phyloP scores from a whole-genome alignment of 2,888 invertebrate genomes.

The Lithophane leautieri region DNA sequence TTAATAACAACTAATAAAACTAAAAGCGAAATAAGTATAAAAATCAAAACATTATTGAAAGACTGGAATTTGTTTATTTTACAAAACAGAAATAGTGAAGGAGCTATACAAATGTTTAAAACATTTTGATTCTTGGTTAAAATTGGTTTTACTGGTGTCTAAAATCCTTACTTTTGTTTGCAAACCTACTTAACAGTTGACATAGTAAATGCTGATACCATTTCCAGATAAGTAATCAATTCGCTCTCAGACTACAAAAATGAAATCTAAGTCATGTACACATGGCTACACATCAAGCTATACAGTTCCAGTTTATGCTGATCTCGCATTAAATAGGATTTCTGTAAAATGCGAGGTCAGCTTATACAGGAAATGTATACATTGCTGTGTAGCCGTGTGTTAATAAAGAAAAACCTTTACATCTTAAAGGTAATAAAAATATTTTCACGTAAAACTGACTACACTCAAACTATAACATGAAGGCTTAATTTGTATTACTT shows the following conservation, averaged over 20 bases:
- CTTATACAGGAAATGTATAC: no score
- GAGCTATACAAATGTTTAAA: conserved; percentile 68
- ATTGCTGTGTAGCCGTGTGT: neutral
- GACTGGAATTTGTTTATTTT: conserved; percentile 85
- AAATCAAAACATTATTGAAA: conserved; percentile 50
- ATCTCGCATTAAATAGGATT: no score
- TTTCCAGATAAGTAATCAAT: conserved; percentile 65
- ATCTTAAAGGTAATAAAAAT: conserved; percentile 84
- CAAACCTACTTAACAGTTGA: conserved; percentile 42
- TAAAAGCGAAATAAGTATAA: conserved; percentile 24
- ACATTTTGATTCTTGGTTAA: conserved; percentile 63
- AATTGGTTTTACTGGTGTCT: conserved; percentile 18
- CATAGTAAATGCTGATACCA: conserved; percentile 63
- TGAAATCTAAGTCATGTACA: conserved; percentile 66
- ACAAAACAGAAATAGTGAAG: conserved; percentile 76
- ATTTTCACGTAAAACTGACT: conserved; percentile 84
- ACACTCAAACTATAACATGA: conserved; percentile 71
- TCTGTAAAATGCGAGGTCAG: no score
- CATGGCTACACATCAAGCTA: conserved; percentile 59
- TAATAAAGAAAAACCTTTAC: conserved; percentile 79
- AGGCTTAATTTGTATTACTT: conserved; percentile 81
- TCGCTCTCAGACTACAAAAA: conserved; percentile 67
- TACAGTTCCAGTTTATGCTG: no score
- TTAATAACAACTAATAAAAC: conserved; percentile 10
- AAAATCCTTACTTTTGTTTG: conserved; percentile 24